phyloP scores from a whole-genome alignment of 2,888 invertebrate species.

The Andrena camellia region DNA sequence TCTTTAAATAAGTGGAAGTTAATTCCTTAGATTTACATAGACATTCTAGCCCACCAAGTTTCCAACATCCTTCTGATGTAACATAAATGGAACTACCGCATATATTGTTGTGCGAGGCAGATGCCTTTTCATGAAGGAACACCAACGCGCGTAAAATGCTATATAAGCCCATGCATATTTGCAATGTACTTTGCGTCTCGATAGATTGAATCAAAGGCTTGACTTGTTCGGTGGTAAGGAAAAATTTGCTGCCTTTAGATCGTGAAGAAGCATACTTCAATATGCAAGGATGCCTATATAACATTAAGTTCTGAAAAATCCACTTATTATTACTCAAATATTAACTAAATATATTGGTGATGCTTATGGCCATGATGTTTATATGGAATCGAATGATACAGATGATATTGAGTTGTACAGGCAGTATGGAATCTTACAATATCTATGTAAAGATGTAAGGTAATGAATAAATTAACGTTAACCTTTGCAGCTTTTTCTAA shows the following conservation, averaged over 20 bases:
- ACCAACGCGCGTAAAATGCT: slow-evolving; percentile 92
- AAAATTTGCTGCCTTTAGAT: slow-evolving; percentile 91
- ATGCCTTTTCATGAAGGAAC: slow-evolving; percentile 94
- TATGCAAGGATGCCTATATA: slow-evolving; percentile 95
- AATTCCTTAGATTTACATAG: slow-evolving; percentile 90
- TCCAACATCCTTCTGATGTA: slow-evolving; percentile 94
- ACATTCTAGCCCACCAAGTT: slow-evolving; percentile 94
- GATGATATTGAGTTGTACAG: background rate
- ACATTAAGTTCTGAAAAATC: slow-evolving; percentile 91
- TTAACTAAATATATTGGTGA: background rate
- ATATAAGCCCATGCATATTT: slow-evolving; percentile 94
- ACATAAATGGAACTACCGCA: slow-evolving; percentile 93
- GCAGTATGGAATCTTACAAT: background rate
- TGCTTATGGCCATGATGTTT: too few species aligned
- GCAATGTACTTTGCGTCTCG: slow-evolving; percentile 89
- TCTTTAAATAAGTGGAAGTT: slow-evolving; percentile 88
- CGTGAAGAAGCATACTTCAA: slow-evolving; percentile 93
- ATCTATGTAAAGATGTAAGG: slow-evolving; percentile 1
- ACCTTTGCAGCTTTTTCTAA: slow-evolving; percentile 93
- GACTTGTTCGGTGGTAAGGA: slow-evolving; percentile 93
- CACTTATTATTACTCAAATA: background rate
- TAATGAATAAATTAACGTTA: slow-evolving; percentile 38
- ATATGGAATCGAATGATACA: too few species aligned
- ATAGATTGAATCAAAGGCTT: slow-evolving; percentile 90
- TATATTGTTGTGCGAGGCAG: slow-evolving; percentile 93